A percentile compares a stretch with the other conserved stretches of the same genome.
Evolutionary conservation across 2,113 vertebrate genomes (phyloP).

Genomic region (Aix galericulata): DNA sequence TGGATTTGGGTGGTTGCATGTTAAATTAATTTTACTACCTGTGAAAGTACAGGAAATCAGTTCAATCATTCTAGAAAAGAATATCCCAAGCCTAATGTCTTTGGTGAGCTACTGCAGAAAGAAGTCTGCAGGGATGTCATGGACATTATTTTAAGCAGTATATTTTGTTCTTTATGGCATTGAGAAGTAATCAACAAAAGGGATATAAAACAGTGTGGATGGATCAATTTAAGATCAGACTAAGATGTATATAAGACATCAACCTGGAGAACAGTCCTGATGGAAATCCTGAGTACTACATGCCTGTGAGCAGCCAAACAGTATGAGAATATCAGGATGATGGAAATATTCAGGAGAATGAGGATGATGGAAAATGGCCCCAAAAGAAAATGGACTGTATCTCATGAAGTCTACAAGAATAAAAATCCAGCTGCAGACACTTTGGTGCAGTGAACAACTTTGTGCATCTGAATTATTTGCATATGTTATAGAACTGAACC

Average conservation of each 20-base stretch:
- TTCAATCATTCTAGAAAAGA: neutral
- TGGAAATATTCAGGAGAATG: neutral
- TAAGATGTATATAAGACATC: neutral
- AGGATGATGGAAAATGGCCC: neutral
- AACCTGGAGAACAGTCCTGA: neutral
- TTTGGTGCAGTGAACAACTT: neutral
- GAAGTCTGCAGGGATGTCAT: neutral
- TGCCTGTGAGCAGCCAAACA: neutral
- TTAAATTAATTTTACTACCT: conserved; percentile 3
- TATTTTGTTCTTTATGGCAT: neutral
- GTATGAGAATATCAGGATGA: neutral
- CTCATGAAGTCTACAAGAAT: neutral
- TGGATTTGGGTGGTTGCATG: neutral
- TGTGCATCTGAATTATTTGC: neutral
- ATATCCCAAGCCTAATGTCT: neutral
- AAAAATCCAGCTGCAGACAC: neutral
- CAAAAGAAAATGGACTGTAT: neutral
- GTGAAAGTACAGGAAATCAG: neutral
- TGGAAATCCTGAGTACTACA: neutral
- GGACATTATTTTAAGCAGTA: neutral
- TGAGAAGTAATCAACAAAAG: neutral
- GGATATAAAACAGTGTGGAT: neutral
- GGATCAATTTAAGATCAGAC: neutral
- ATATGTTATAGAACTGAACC: neutral
- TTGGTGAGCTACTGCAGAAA: neutral